Base-by-base conservation (phyloP, 2,888 invertebrate species). In the Seira musarum region DNA sequence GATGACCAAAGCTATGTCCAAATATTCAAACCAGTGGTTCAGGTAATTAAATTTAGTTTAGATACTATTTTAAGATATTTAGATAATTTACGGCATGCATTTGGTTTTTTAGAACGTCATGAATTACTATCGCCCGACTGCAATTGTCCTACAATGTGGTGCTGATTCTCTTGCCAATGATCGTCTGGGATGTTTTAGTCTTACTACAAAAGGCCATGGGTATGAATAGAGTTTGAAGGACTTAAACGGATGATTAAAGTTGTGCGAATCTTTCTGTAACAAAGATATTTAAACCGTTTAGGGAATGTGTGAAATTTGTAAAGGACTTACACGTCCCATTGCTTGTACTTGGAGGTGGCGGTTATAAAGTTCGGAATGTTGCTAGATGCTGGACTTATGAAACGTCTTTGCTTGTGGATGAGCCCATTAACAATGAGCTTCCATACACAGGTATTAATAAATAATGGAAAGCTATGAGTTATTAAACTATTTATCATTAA, bases 301-400 rank as follows among this genome's bases (percentile, higher is more conserved):
- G 91, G 0, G 98, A 99, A 87, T 99, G 99, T 89, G 99, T 99
- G 0, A 94, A 96, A 88, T 98, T 97, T 88, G 97, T 99, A 0
- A 95, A 96, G 89, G 95, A 94, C 81, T 90, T 98, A 17, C 96
- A 96, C 88, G 93, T 99, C 5, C 99, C 99, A 0, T 93, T 98
- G 5, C 90, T 98, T 60, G 96, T 97, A 0, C 93, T 98, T 0
- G 97, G 94, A 13, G 94, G 94, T 0, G 93, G 93, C 6, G 93
- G 93, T 91, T 92, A 92, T 63, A 80, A 46, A 21, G 46, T 80
- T 0, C 91, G 97, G 30, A 99, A 99, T 89, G 99, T 99, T 0
- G 99, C 99, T 0, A 92, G 99, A 2, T 99, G 98, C 89, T 99
- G 99, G 99, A 98, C 99, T 0, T 98, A 98, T 87, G 99, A 99